phyloP scores from a whole-genome alignment of 1,140 invertebrate species.

The Chironomus striatipennis region DNA sequence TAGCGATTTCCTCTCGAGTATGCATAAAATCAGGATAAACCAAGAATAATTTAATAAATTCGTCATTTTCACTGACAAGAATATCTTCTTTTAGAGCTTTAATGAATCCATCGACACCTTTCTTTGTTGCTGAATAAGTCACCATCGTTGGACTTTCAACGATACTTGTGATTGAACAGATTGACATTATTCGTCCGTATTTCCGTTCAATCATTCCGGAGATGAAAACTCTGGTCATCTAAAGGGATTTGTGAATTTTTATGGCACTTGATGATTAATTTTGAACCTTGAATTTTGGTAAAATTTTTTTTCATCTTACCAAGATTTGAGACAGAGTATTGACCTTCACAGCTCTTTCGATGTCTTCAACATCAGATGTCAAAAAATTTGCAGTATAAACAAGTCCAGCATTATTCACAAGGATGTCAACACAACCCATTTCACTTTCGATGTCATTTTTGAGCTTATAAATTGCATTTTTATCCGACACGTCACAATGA shows the following conservation, averaged over 20 bases:
- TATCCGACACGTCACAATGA: background rate
- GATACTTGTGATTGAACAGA: background rate
- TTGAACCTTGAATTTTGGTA: background rate
- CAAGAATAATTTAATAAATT: background rate
- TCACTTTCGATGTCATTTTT: background rate
- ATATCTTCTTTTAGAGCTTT: background rate
- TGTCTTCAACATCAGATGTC: background rate
- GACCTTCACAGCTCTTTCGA: background rate
- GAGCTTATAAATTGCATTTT: background rate
- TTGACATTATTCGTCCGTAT: background rate
- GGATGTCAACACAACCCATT: background rate
- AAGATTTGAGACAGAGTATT: background rate
- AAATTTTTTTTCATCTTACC: background rate
- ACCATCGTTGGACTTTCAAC: background rate
- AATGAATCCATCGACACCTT: background rate
- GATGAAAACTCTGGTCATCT: background rate
- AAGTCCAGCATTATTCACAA: constrained; percentile 4
- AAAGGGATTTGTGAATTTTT: background rate
- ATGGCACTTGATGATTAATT: too few species aligned
- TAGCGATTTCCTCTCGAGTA: too few species aligned
- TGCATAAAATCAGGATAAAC: too few species aligned
- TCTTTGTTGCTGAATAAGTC: background rate
- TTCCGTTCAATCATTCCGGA: background rate
- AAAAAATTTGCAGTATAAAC: background rate
- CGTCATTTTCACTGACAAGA: background rate